Conservation (phyloP, 2,113 vertebrate species). For the Psophia crepitans region DNA sequence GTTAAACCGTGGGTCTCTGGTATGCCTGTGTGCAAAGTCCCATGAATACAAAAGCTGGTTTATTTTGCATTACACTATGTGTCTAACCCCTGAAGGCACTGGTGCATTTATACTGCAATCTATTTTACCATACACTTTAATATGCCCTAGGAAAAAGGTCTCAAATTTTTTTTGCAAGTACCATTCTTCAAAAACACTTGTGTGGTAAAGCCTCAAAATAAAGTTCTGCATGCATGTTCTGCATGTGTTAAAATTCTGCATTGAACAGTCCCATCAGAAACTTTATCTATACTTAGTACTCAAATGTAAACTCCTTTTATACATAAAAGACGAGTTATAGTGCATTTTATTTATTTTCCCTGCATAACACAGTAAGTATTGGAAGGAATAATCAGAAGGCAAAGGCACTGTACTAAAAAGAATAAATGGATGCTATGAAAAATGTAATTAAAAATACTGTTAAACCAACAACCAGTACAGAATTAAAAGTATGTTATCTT, state of each 20-base stretch:
- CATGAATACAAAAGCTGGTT: not conserved
- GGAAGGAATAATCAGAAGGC: conserved; percentile 2
- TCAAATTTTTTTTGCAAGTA: not conserved
- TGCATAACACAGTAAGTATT: not conserved
- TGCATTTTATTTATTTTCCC: conserved; percentile 53
- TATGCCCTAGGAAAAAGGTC: not conserved
- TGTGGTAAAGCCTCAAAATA: not conserved
- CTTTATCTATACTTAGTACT: conserved; percentile 51
- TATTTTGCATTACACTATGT: not conserved
- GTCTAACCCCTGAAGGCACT: not conserved
- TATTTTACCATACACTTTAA: not conserved
- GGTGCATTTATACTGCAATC: not conserved
- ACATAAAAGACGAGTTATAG: not conserved
- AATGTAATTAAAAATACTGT: not conserved
- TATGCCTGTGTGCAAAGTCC: rapidly evolving
- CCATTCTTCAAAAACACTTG: not conserved
- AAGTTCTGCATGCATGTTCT: not conserved
- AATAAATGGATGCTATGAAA: conserved; percentile 19
- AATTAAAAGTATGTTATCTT: not conserved
- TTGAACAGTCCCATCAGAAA: conserved; percentile 34
- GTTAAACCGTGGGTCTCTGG: not conserved
- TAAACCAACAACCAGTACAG: not conserved
- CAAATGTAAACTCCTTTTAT: conserved; percentile 53
- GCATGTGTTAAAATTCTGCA: not conserved
- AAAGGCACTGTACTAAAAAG: not conserved